These are phyloP conservation scores for Serranus cabrilla DNA, from an alignment of 2,797 vertebrate species.

Conservation along the genomic window DNA sequence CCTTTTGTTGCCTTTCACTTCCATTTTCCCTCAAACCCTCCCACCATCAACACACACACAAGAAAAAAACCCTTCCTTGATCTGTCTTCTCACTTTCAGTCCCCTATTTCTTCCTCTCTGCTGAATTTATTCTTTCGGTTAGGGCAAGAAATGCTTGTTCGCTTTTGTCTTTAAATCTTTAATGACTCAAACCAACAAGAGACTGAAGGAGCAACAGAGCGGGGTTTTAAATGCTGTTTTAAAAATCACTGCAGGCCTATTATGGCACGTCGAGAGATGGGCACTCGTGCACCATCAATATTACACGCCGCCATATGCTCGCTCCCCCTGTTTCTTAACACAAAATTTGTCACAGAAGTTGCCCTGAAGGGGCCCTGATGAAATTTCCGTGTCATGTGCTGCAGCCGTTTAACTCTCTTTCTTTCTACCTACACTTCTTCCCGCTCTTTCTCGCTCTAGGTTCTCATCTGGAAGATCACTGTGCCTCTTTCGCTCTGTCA, in stretches of 20 bases:
- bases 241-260: conserved; percentile 67
- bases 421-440: conserved; percentile 16
- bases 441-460: conserved; percentile 41
- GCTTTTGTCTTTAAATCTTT: conserved; percentile 63
- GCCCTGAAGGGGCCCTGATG: conserved; percentile 65
- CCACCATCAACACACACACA: conserved; percentile 9
- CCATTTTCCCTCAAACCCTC: conserved; percentile 1
- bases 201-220: conserved; percentile 36
- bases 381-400: conserved; percentile 61
- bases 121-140: neutral
- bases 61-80: neutral
- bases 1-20: conserved; percentile 33
- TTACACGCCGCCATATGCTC: conserved; percentile 75
- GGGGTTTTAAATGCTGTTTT: conserved; percentile 52
- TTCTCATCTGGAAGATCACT: conserved; percentile 50
- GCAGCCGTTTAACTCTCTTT: conserved; percentile 50
- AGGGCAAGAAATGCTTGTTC: conserved; percentile 14
- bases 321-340: conserved; percentile 48
- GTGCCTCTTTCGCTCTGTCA: conserved; percentile 51
- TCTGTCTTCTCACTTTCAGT: neutral
- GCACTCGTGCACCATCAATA: conserved; percentile 71
- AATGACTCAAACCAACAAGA: conserved; percentile 44
- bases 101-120: too few relatives aligned
- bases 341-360: conserved; percentile 64
- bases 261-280: conserved; percentile 39